Base-by-base conservation (phyloP, 2,888 invertebrate species). In the Globia sparganii region DNA sequence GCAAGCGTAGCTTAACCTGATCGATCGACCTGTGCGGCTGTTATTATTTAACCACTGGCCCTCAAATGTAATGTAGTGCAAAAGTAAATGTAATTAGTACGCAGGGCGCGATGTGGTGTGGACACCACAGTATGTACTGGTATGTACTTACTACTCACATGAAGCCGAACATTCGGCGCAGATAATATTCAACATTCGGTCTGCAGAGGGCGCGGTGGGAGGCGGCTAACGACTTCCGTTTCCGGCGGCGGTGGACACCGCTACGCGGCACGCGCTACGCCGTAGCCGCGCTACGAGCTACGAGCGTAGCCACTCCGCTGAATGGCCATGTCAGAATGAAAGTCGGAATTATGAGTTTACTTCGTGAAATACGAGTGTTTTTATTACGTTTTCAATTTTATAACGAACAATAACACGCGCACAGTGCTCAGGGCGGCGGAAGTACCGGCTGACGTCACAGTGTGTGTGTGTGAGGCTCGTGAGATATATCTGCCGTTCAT, bases 161-260 rank as follows among this genome's bases (percentile, higher is more conserved):
- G 68, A 25, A 43, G 71, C 58, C 25, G 40, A 84, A 80, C 86
- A 86, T 85, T 86, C 72, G 78, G 84, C 81, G 72, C 86, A 89
- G 87, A 89, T 91, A 86, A 89, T 86, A 88, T 88, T 88, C 80
- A 87, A 81, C 89, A 88, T 87, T 89, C 82, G 83, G 80, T 77
- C 65, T 67, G 78, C 86, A 85, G 80, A 82, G 86, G 83, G 86
- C 80, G 58, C 83, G 77, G 83, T 84, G 87, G 88, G 85, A 87
- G 91, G 86, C 86, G 90, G 91, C 88, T 93, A 94, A 94, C 94
- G 94, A 94, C 95, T 94, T 95, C 95, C 95, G 90, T 75, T 93
- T 94, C 95, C 95, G 94, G 90, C 90, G 88, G 86, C 85, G 87
- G 88, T 90, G 90, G 87, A 88, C 88, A 87, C 81, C 79, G 86